Conservation (phyloP, 2,113 vertebrate genomes). For the Prionailurus bengalensis region DNA sequence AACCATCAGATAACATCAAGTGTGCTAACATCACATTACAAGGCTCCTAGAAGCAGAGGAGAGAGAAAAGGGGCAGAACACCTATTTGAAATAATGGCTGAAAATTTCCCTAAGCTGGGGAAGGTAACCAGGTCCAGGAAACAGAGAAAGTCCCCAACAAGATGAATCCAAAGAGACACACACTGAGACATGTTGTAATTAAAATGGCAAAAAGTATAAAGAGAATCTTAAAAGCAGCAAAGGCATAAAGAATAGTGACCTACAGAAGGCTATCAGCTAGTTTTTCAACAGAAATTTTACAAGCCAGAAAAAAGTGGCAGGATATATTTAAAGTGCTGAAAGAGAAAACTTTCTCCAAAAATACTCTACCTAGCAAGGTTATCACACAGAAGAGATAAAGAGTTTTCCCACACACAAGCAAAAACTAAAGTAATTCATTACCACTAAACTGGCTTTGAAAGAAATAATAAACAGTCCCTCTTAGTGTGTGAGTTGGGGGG, state of each 20-base stretch:
- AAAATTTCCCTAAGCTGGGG: neutral
- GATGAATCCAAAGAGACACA: neutral
- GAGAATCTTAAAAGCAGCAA: neutral
- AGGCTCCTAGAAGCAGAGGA: neutral
- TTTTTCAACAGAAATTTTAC: neutral
- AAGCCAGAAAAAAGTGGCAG: neutral
- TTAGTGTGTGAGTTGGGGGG: no score
- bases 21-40: neutral
- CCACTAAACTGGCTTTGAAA: neutral
- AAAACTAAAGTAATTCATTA: neutral
- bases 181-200: neutral
- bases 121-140: neutral
- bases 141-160: neutral
- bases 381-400: neutral
- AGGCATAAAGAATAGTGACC: neutral
- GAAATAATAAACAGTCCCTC: neutral
- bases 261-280: neutral
- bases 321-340: neutral
- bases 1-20: neutral
- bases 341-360: neutral
- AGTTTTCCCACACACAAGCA: neutral
- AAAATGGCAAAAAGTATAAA: neutral
- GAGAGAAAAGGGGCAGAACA: neutral
- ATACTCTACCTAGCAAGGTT: neutral
- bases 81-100: neutral